These are phyloP conservation scores for Colinus virginianus DNA, from an alignment of 2,113 vertebrate genomes.

Conservation along the genomic window DNA sequence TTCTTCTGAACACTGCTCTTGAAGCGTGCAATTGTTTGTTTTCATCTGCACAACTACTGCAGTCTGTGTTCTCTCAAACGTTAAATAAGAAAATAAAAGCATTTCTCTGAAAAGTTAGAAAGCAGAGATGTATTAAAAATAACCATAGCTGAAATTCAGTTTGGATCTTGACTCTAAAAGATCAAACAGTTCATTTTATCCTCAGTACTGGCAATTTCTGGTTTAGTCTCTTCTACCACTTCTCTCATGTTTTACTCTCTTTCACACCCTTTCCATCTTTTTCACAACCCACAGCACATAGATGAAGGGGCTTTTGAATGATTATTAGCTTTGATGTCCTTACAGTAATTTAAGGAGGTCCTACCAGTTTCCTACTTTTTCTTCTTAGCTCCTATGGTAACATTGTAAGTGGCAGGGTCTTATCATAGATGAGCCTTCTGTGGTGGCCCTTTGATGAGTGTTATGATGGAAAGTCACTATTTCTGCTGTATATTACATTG, in stretches of 20 bases:
- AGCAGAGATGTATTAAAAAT: neutral
- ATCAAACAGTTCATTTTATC: neutral
- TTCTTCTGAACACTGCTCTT: neutral
- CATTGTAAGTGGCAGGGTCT: neutral
- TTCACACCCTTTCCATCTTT: neutral
- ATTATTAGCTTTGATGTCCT: neutral
- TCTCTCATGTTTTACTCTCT: neutral
- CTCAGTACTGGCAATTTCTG: neutral
- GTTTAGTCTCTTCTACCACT: neutral
- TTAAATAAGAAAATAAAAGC: neutral
- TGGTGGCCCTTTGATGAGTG: neutral
- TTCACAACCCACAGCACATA: neutral
- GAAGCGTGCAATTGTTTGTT: neutral
- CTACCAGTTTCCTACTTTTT: neutral
- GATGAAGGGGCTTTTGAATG: neutral
- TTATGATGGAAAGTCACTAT: neutral
- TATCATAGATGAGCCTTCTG: neutral
- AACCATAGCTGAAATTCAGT: neutral
- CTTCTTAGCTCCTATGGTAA: neutral
- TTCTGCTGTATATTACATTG: neutral
- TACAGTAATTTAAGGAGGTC: neutral
- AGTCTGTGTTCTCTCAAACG: neutral
- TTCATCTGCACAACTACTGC: neutral
- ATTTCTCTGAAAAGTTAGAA: conserved; percentile 1
- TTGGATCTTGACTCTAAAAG: neutral